phyloP scores from a whole-genome alignment of 2,888 invertebrate genomes.

The Aleiodes testaceus region DNA sequence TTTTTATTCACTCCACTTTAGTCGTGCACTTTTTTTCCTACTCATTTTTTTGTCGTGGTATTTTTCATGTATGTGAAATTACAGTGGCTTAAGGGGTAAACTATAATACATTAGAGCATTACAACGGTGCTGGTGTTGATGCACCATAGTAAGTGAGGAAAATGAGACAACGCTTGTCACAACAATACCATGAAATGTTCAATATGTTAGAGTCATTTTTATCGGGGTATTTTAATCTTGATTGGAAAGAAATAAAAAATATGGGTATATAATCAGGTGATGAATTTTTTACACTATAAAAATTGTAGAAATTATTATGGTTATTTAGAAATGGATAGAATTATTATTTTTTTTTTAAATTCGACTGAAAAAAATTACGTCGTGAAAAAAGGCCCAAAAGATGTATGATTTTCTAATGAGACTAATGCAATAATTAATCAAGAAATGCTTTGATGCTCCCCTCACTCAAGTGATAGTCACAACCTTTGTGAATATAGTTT shows the following conservation, averaged over 20 bases:
- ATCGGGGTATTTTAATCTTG: constrained; percentile 1
- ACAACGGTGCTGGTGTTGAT: constrained; percentile 33
- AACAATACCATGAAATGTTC: constrained; percentile 11
- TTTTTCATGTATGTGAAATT: constrained; percentile 38
- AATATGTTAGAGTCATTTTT: constrained; percentile 14
- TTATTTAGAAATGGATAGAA: too few relatives aligned
- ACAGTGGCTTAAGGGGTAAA: constrained; percentile 19
- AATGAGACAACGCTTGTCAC: constrained; percentile 31
- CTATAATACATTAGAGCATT: constrained; percentile 34
- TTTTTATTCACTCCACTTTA: constrained; percentile 9
- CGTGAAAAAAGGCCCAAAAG: too few relatives aligned
- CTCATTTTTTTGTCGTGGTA: constrained; percentile 27
- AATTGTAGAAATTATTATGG: background rate
- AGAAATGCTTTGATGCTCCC: background rate
- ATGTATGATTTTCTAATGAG: background rate
- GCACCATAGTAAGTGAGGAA: constrained; percentile 21
- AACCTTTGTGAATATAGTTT: background rate
- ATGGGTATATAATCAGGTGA: too few relatives aligned
- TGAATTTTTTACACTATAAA: background rate
- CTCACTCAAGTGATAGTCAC: background rate
- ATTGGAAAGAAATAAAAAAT: constrained; percentile 6
- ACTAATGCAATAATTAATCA: background rate
- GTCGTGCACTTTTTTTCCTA: background rate
- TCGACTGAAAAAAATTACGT: too few relatives aligned
- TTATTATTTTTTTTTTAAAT: too few relatives aligned